phyloP scores from a whole-genome alignment of 2,113 vertebrate genomes.

The Balaeniceps rex region DNA sequence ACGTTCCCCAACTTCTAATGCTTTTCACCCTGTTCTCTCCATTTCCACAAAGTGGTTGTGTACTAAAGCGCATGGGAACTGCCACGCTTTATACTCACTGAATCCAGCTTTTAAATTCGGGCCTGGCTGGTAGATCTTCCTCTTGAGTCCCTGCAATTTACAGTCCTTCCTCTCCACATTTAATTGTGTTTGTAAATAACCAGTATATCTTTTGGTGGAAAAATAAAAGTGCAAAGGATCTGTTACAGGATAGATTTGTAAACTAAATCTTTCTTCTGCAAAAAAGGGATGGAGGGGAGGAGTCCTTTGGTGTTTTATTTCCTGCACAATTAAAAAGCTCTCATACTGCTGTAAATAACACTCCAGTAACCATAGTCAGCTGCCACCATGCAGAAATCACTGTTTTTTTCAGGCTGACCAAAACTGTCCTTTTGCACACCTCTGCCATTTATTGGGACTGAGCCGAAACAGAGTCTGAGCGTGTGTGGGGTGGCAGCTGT shows the following conservation, averaged over 20 bases:
- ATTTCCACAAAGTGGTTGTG: background rate
- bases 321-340: constrained; percentile 17
- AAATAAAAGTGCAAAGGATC: constrained; percentile 19
- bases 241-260: background rate
- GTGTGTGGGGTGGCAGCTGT: background rate
- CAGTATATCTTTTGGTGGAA: constrained; percentile 1
- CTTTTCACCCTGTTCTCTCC: background rate
- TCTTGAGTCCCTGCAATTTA: constrained; percentile 33
- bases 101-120: constrained; percentile 1
- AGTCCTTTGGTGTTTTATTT: background rate
- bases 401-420: constrained; percentile 4
- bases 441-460: background rate
- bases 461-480: background rate
- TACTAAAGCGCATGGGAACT: background rate
- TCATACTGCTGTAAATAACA: constrained; percentile 18
- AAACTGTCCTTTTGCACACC: background rate
- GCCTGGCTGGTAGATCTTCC: background rate
- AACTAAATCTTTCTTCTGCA: constrained; percentile 4
- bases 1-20: background rate
- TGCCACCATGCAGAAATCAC: background rate
- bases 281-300: background rate
- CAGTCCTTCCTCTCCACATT: constrained; percentile 18
- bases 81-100: background rate
- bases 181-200: constrained; percentile 58
- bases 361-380: background rate